A percentile compares a stretch with the other conserved stretches of the same genome.
These are phyloP conservation scores for Ectropis grisescens DNA, from an alignment of 1,140 invertebrate species.

Conservation along the genomic window DNA sequence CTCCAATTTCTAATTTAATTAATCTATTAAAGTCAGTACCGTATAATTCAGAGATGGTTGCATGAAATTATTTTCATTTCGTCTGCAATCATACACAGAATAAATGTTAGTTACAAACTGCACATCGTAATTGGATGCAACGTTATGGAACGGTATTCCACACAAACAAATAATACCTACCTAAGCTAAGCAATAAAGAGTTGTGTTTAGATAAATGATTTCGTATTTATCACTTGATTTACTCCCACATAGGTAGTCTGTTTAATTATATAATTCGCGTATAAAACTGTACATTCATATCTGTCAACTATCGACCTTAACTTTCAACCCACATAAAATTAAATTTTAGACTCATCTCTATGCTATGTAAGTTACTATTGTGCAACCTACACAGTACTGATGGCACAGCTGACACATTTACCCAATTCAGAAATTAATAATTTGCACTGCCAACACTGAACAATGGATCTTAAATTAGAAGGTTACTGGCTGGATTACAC, in stretches of 20 bases:
- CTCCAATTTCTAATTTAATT: too few relatives aligned
- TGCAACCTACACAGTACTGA: conserved; percentile 33
- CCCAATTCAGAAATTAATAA: conserved; percentile 45
- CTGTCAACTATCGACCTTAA: conserved; percentile 50
- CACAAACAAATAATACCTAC: too few relatives aligned
- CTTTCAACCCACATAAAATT: conserved; percentile 37
- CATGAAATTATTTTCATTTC: conserved; percentile 20
- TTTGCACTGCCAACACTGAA: conserved; percentile 40
- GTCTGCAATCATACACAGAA: conserved; percentile 10
- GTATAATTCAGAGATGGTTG: too few relatives aligned
- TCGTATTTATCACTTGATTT: too few relatives aligned
- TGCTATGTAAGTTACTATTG: conserved; percentile 39
- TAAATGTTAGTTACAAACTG: conserved; percentile 5
- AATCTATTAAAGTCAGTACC: too few relatives aligned
- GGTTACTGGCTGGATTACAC: conserved; percentile 21
- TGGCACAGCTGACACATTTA: conserved; percentile 42
- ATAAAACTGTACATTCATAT: conserved; percentile 25
- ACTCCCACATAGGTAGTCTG: too few relatives aligned
- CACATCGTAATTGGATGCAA: conserved; percentile 22
- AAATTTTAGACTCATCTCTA: conserved; percentile 39
- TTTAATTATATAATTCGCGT: conserved; percentile 6
- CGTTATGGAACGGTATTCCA: conserved; percentile 22
- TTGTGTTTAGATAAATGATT: too few relatives aligned
- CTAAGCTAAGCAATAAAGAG: too few relatives aligned
- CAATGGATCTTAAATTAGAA: conserved; percentile 47